A percentile compares a stretch with the other conserved stretches of the same genome.
These are phyloP conservation scores for Magallana angulata DNA, from an alignment of 1,140 invertebrate genomes.

Conservation along the genomic window DNA sequence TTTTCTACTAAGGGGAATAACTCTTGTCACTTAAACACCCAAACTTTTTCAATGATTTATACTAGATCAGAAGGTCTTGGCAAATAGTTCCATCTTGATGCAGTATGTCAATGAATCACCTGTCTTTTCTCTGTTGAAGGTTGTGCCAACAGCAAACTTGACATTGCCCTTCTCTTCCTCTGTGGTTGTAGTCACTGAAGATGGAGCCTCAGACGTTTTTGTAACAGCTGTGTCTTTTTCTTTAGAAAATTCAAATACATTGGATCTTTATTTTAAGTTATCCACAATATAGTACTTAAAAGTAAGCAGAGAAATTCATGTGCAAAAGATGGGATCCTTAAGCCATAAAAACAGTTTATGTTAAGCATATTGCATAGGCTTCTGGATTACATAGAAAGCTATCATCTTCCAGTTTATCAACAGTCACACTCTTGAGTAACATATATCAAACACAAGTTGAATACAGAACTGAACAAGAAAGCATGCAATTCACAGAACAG, in stretches of 20 bases:
- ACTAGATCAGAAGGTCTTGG: background rate
- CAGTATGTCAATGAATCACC: slow-evolving; percentile 55
- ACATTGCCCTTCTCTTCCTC: slow-evolving; percentile 53
- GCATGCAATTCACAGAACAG: slow-evolving; percentile 16
- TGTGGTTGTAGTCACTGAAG: background rate
- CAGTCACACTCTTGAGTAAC: slow-evolving; percentile 7
- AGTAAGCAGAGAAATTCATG: too few species aligned
- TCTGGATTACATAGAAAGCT: background rate
- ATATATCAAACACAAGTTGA: background rate
- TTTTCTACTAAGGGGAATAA: background rate
- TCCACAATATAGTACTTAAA: too few species aligned
- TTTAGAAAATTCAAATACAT: background rate
- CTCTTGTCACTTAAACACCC: background rate
- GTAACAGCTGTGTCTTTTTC: background rate
- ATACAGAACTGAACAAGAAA: slow-evolving; percentile 14
- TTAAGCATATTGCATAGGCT: too few species aligned
- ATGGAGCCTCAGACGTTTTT: background rate
- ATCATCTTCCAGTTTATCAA: background rate
- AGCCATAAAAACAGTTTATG: too few species aligned
- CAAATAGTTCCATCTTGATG: background rate
- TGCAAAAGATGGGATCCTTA: too few species aligned
- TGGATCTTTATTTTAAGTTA: too few species aligned
- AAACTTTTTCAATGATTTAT: background rate
- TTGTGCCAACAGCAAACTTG: slow-evolving; percentile 75
- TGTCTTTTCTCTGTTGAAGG: slow-evolving; percentile 73